Percentiles rank a stretch among this genome's conserved stretches.
Evolutionary conservation across 2,797 vertebrate genomes (phyloP).

Genomic region (Bradypodion ventrale): DNA sequence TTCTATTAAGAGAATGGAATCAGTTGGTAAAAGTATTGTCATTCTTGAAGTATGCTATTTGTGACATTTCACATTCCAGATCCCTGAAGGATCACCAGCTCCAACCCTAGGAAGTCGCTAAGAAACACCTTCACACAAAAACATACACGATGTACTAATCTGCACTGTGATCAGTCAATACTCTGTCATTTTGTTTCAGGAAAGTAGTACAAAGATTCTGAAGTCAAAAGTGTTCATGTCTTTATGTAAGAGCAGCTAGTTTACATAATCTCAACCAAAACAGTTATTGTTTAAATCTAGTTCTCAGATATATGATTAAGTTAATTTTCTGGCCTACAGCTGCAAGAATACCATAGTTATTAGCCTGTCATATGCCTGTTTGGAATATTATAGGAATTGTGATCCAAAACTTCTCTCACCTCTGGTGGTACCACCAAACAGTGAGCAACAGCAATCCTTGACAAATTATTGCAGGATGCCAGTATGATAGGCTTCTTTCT

Average conservation of each 20-base stretch:
- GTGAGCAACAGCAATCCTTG: background rate
- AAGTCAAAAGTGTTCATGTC: background rate
- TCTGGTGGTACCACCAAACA: background rate
- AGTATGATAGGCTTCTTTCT: background rate
- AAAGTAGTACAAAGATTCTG: background rate
- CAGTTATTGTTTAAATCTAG: too few relatives aligned
- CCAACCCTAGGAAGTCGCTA: background rate
- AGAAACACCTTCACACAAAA: background rate
- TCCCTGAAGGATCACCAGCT: background rate
- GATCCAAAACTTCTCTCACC: background rate
- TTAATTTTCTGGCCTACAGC: too few relatives aligned
- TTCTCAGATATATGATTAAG: too few relatives aligned
- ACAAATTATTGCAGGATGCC: background rate
- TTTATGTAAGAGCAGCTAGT: background rate
- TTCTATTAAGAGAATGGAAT: too few relatives aligned
- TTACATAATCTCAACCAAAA: background rate
- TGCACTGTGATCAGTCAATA: background rate
- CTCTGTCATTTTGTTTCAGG: background rate
- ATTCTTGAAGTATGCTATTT: background rate
- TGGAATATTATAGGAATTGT: background rate
- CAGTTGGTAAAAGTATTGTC: background rate
- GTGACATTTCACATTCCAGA: background rate
- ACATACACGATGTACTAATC: too few relatives aligned
- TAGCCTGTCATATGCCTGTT: background rate
- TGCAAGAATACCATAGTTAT: background rate